Base-by-base conservation (phyloP, 2,113 vertebrate genomes). In the Haemorhous mexicanus region DNA sequence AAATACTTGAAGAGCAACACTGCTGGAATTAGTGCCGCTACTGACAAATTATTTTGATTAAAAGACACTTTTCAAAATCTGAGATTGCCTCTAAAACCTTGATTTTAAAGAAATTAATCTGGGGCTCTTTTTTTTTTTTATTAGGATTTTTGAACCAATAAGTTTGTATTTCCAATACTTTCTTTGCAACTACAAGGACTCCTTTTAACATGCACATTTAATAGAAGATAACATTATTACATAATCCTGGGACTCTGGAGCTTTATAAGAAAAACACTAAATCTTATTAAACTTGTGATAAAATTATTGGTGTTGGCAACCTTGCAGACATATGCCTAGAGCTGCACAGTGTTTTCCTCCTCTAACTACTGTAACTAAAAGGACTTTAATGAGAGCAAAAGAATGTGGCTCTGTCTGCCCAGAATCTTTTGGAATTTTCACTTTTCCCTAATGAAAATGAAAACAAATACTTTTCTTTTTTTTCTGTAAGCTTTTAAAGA, bases 291-390 rank as follows among this genome's bases (percentile, higher is more conserved):
- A 76, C 20, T 77, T 80, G 55, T 95, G 93, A 97, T 95, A 94
- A 95, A 97, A 92, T 93, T 95, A 95, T 92, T 96, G 83, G 88
- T 87, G 88, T 96, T 97, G 95, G 92, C 90, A 96, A 95, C 61
- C 49, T 86, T 90, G 94, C 76, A 96, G 70, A 83, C 93, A 83
- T 70, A 90, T n/a, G 66, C 83, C 76, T 78, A 93, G 86, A 96
- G 83, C 88, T 78, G 82, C 49, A 86, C 64, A 81, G 68, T 78
- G 61, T 88, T 97, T 93, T 93, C 74, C 43, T 89, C 86, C 69
- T 82, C 66, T 87, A 92, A 96, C 74, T 87, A 94, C 91, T 87
- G 84, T 89, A 93, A 93, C 94, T 92, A 89, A 94, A 94, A 94
- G 37, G 63, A 88, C 64, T 87, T 84, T 95, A 75, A 90, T 89